These are phyloP conservation scores for Hetaerina titia DNA, from an alignment of 2,888 invertebrate species.

Conservation along the genomic window DNA sequence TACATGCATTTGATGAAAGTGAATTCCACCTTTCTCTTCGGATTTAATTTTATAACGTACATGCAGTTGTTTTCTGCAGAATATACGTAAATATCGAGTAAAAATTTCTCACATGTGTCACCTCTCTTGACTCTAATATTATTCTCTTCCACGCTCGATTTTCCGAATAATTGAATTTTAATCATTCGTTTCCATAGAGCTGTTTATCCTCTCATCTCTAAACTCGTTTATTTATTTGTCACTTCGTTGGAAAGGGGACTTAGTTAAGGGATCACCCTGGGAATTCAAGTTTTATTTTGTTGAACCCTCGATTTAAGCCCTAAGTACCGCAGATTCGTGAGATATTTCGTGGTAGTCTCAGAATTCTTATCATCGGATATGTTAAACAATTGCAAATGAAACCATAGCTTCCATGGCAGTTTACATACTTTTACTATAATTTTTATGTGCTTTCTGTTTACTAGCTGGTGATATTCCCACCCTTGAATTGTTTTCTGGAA, in stretches of 20 bases:
- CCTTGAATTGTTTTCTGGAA: too few species aligned
- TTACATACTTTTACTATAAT: too few species aligned
- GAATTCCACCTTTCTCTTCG: neutral
- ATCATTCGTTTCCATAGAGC: neutral
- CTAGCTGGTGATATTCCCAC: too few species aligned
- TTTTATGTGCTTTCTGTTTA: too few species aligned
- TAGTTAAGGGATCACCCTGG: neutral
- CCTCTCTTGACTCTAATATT: neutral
- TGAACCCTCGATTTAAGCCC: too few species aligned
- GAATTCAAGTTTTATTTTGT: too few species aligned
- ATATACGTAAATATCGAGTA: neutral
- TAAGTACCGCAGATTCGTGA: too few species aligned
- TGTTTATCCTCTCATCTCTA: neutral
- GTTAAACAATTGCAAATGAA: too few species aligned
- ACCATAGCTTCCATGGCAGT: too few species aligned
- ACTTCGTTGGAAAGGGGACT: neutral
- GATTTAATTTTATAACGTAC: neutral
- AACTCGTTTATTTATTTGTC: neutral
- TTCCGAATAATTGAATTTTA: neutral
- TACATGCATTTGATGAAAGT: neutral
- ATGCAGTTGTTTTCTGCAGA: neutral
- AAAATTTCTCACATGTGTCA: neutral
- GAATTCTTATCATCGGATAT: too few species aligned
- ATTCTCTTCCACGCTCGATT: neutral
- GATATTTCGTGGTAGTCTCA: too few species aligned